Evolutionary conservation across 2,888 invertebrate genomes (phyloP), one percentile per base, ranked within the genome.

Genomic region (Synanthedon vespiformis): DNA sequence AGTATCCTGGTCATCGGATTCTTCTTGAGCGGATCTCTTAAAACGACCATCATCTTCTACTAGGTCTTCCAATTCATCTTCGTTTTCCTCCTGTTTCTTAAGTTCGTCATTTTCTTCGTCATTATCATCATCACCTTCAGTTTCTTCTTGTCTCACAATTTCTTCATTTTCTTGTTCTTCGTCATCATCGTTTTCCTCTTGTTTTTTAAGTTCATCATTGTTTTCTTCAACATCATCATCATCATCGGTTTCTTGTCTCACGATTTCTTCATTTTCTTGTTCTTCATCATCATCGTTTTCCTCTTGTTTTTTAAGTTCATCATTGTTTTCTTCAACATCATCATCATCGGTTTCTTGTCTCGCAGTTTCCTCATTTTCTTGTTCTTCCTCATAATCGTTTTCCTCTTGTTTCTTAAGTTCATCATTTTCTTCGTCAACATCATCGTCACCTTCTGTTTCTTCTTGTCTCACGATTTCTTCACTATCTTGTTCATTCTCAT

Each of bases 191-290:
- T 13, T 55, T 55, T 51, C 55, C 10, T 48, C 47, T 40, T 53
- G 48, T 22, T 18, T 11, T 55, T 53, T 27, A 49, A 12, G 52
- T 16, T 53, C 53, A n/a, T 51, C 53, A 44, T 51, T 40, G 51
- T 56, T 56, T 18, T 54, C 56, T 8, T 63, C 60, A 52, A 64
- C 52, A 18, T 57, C 61, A 22, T 63, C 65, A 3, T 55, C 58
- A 27, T 63, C 64, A 10, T 58, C 51, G 40, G 53, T 53, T 51
- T 22, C 18, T 22, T 22, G 22, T 18, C 52, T 41, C 2, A 52
- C 53, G 16, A 49, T 27, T 27, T 56, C 56, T 27, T 58, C 51
- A 10, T 55, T 58, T 12, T 56, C 55, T 49, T 61, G 55, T 14
- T 53, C 57, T 49, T 55, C 57, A 5, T 60, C 60, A 50, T 52